A percentile compares a stretch with the other conserved stretches of the same genome.
phyloP scores from a whole-genome alignment of 1,140 invertebrate species.

The Drosophila tsacasi region DNA sequence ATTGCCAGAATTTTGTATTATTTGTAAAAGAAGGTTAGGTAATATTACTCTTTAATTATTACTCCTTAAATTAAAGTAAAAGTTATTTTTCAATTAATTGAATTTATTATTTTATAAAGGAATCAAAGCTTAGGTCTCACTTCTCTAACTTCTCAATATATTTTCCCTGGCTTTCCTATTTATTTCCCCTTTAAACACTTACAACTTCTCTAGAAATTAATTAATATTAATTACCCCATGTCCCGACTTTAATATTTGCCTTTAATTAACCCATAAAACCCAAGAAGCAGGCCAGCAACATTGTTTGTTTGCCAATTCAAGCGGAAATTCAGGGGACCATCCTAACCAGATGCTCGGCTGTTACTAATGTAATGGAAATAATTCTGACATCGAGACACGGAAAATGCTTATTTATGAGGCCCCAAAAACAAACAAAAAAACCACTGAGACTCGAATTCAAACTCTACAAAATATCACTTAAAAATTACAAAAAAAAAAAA shows the following conservation, averaged over 20 bases:
- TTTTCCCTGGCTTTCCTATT: no score
- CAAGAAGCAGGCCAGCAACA: background rate
- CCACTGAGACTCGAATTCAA: constrained; percentile 9
- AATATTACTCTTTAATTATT: no score
- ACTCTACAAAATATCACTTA: constrained; percentile 15
- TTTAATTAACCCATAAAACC: constrained; percentile 2
- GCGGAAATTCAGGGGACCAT: background rate
- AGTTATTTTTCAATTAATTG: background rate
- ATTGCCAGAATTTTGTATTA: background rate
- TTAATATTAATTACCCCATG: constrained; percentile 10
- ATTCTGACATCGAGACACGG: constrained; percentile 67
- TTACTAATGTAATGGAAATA: constrained; percentile 81
- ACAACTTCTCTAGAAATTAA: background rate
- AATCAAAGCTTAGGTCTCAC: background rate
- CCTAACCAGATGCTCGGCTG: constrained; percentile 42
- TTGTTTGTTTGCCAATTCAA: constrained; percentile 3
- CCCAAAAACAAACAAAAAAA: background rate
- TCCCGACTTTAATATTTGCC: background rate
- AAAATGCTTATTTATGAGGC: constrained; percentile 71
- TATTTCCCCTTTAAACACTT: background rate
- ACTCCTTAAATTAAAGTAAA: background rate
- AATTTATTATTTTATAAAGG: background rate
- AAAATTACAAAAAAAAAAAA: constrained; percentile 12
- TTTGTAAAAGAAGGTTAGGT: background rate
- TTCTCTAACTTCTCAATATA: background rate